Conservation (phyloP, 2,888 invertebrate genomes). For the Blera fallax region DNA sequence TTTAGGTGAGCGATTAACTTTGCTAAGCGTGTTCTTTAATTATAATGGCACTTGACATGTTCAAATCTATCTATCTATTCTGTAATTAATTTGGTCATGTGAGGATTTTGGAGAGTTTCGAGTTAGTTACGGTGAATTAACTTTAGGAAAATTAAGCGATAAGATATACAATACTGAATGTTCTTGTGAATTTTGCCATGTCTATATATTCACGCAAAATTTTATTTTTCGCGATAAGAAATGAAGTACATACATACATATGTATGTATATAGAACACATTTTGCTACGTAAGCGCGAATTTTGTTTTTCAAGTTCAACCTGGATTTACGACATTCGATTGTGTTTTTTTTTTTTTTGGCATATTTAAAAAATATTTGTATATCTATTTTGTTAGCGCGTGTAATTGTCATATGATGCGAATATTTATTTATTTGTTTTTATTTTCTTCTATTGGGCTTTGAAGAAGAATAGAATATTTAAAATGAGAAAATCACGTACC, state of each 20-base stretch:
- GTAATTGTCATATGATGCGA: slow-evolving; percentile 19
- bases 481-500: not conserved
- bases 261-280: not conserved
- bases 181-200: not conserved
- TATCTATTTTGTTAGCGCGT: slow-evolving; percentile 15
- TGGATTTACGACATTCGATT: not conserved
- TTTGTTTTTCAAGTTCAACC: not conserved
- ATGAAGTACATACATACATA: no score
- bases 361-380: not conserved
- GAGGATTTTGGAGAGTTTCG: slow-evolving; percentile 10
- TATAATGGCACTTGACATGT: not conserved
- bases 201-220: not conserved
- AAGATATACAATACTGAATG: slow-evolving; percentile 41
- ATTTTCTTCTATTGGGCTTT: not conserved
- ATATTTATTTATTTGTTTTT: not conserved
- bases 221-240: not conserved
- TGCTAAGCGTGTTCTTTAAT: not conserved
- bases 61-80: not conserved
- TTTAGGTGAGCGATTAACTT: not conserved
- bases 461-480: not conserved
- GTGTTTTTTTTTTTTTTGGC: not conserved
- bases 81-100: slow-evolving; percentile 46
- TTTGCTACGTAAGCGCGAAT: not conserved
- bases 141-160: slow-evolving; percentile 28
- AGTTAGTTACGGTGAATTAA: slow-evolving; percentile 1